Evolutionary conservation across 1,140 invertebrate genomes (phyloP).

Genomic region (Agraylea sexmaculata): DNA sequence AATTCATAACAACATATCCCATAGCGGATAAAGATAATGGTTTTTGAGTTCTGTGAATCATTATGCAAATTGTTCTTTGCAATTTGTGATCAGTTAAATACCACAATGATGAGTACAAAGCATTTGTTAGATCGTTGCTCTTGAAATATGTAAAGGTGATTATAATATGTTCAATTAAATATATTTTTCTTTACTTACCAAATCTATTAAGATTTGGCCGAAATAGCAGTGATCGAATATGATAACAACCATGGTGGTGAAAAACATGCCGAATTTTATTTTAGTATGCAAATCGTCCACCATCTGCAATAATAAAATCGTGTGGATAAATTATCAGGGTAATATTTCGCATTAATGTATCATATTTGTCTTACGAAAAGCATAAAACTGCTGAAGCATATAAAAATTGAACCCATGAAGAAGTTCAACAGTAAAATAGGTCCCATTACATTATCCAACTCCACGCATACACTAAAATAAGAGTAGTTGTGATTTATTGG

Average conservation of each 20-base stretch:
- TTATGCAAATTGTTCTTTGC: slow-evolving; percentile 27
- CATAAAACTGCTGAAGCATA: slow-evolving; percentile 8
- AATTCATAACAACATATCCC: slow-evolving; percentile 31
- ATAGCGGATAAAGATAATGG: slow-evolving; percentile 29
- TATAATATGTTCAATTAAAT: no score
- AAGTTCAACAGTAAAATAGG: slow-evolving; percentile 10
- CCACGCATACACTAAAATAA: slow-evolving; percentile 3
- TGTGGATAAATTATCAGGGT: neutral
- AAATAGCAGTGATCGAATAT: slow-evolving; percentile 11
- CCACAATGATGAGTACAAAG: slow-evolving; percentile 30
- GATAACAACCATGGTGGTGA: slow-evolving; percentile 2
- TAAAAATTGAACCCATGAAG: slow-evolving; percentile 10
- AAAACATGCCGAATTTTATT: slow-evolving; percentile 10
- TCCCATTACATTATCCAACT: slow-evolving; percentile 5
- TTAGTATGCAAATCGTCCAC: slow-evolving; percentile 11
- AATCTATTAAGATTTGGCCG: slow-evolving; percentile 7
- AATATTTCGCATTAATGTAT: neutral
- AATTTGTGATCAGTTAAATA: slow-evolving; percentile 24
- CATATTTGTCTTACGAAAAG: slow-evolving; percentile 1
- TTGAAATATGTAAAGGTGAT: slow-evolving; percentile 21
- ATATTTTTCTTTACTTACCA: no score
- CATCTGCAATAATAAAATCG: slow-evolving; percentile 4
- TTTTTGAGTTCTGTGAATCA: slow-evolving; percentile 31
- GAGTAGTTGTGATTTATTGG: no score
- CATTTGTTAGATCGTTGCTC: slow-evolving; percentile 26